Percentiles rank a stretch among this genome's conserved stretches.
Evolutionary conservation across 2,113 vertebrate species (phyloP).

Genomic region (Ochotona curzoniae): DNA sequence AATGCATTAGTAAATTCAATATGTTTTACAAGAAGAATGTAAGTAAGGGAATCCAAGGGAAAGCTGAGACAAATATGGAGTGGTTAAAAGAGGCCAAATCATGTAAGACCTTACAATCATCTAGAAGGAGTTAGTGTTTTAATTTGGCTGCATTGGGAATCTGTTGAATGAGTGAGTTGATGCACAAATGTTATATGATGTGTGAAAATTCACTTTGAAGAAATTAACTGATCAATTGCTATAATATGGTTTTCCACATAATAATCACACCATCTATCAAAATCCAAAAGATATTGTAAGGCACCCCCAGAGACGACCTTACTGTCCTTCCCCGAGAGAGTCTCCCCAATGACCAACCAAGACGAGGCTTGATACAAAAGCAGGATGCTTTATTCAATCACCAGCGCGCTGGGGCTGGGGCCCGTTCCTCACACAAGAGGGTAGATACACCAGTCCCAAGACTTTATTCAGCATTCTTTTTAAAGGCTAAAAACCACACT

Average conservation of each 20-base stretch:
- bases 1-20: background rate
- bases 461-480: too few species aligned
- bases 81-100: background rate
- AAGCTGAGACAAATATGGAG: background rate
- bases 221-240: slow-evolving; percentile 3
- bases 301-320: too few species aligned
- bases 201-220: background rate
- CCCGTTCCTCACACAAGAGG: too few species aligned
- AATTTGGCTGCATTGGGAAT: background rate
- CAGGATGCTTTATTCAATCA: too few species aligned
- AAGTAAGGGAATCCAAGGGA: background rate
- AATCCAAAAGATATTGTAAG: slow-evolving; percentile 27
- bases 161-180: background rate
- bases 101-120: background rate
- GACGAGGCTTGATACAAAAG: too few species aligned
- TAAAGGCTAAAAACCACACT: too few species aligned
- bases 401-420: too few species aligned
- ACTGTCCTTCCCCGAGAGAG: too few species aligned
- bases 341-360: too few species aligned
- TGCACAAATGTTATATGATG: background rate
- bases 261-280: slow-evolving; percentile 54
- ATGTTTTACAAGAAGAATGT: background rate
- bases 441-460: too few species aligned
- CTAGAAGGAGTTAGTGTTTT: background rate
- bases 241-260: background rate